Base-by-base conservation (phyloP, 2,797 vertebrate species). In the Bradypodion pumilum region DNA sequence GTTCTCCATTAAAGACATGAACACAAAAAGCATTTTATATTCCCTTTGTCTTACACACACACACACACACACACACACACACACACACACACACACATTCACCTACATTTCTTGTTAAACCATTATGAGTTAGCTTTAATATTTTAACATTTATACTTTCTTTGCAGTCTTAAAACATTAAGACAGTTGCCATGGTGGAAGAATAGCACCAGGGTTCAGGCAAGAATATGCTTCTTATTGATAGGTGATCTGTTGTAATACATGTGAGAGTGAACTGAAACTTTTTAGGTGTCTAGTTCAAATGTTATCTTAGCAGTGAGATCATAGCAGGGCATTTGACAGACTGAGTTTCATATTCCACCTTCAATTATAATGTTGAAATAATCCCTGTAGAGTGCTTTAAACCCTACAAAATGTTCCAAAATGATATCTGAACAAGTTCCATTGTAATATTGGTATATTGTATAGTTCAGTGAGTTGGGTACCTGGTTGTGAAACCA, bases 81-180 rank as follows among this genome's bases (percentile, higher is more conserved):
- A 3, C 32, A 15, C 7, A 15, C 15, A 16, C 35, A 35, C n/a
- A 35, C 29, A 79, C 46, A 46, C 62, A 76, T 56, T 59, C 19
- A 56, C 52, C 12, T 65, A 56, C 85, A 70, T 87, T 68, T 81
- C 37, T 88, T 85, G 80, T 65, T 70, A 85, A 89, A 87, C 29
- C 40, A 40, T 74, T 70, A 86, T 32, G 56, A 79, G 52, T 82
- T 12, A 7, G 7, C 32, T 86, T 88, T 89, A 4, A 42, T 62
- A 46, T 86, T 88, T 91, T 82, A 85, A 62, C 85, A 89, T 88
- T 82, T 70, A 82, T 56, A 37, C 16, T 56, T 27, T 6, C 1
- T 62, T 49, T 59, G 37, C 32, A 81, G 77, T 75, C 82, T 69
- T 8, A 78, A 81, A 49, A 8, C 29, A 52, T 52, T 52, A 8